A percentile compares a stretch with the other conserved stretches of the same genome.
These are phyloP conservation scores for Ceratitis capitata DNA, from an alignment of 1,140 invertebrate species.

Conservation along the genomic window DNA sequence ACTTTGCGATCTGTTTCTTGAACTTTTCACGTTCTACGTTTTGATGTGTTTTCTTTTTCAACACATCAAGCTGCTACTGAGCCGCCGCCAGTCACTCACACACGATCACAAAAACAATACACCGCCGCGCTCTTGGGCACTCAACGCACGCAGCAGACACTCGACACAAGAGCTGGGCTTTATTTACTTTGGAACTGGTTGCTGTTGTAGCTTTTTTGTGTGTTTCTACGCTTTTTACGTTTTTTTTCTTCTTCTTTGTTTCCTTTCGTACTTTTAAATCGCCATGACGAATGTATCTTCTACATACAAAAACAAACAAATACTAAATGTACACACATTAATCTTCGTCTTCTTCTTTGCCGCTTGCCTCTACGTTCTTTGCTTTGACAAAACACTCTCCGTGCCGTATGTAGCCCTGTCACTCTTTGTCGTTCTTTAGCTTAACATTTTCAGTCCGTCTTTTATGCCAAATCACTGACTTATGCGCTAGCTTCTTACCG, in stretches of 20 bases:
- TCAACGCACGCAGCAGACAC: neutral
- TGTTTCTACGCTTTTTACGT: neutral
- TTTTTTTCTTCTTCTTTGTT: slow-evolving; percentile 1
- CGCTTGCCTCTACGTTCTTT: neutral
- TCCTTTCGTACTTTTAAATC: neutral
- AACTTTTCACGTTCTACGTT: slow-evolving; percentile 28
- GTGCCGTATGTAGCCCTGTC: neutral
- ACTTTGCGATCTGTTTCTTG: slow-evolving; percentile 32
- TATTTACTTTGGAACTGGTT: neutral
- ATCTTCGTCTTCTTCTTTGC: neutral
- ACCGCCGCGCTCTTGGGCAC: neutral
- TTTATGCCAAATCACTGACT: neutral
- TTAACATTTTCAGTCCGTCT: neutral
- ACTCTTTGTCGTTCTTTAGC: neutral
- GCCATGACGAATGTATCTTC: slow-evolving; percentile 9
- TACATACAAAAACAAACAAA: neutral
- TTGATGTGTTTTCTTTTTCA: slow-evolving; percentile 21
- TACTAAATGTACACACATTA: neutral
- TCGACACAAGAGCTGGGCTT: too few species aligned
- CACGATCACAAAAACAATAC: too few species aligned
- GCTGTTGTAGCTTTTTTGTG: too few species aligned
- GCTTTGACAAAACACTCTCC: neutral
- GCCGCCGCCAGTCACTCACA: neutral
- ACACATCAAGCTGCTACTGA: neutral
- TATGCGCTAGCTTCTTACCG: neutral